Base-by-base conservation (phyloP, 2,888 invertebrate species). In the Drosophila tripunctata region DNA sequence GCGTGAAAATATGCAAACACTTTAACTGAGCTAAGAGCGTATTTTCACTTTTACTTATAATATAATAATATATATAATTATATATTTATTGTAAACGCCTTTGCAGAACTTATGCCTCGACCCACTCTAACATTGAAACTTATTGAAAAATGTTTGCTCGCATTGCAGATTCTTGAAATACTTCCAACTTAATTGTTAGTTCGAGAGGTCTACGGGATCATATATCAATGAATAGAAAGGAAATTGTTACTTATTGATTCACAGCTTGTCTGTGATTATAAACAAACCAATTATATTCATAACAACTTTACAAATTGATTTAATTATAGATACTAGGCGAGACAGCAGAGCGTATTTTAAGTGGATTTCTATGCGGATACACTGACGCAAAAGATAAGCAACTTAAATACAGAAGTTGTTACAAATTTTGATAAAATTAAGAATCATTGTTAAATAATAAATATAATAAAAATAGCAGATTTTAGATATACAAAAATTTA, bases 1-100 rank as follows among this genome's bases (percentile, higher is more conserved):
- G 48, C 67, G 67, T 63, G 48, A 31, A 74, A 69, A 69, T 63
- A 68, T 54, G 70, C 75, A 35, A 54, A 50, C 55, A 52, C 48
- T 68, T 67, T 55, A 63, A 71, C 27, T 45, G 21, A 35, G 63
- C 27, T 54, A 71, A 74, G 56, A 14, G 31, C 17, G 27, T 48
- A 47, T 71, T 74, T 75, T 57, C 54, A 41, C 55, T 38, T 21
- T 57, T 56, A 4, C 41, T 21, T 22, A 31, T 12, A 22, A 27
- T 12, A 22, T 8, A 14, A 36, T 45, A 50, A 45, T 21, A 21
- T 27, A 27, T 27, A 10, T 10, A 27, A 27, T 27, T 27, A 27
- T 27, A 27, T 10, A 10, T 27, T 10, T 27, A 45, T 50, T 69
- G 52, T 71, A 64, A 71, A 50, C 70, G 8, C 33, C 45, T 71